Evolutionary conservation across 1,140 invertebrate species (phyloP), one percentile per base, ranked within the genome.

Genomic region (Lamellibrachia luymesi): DNA sequence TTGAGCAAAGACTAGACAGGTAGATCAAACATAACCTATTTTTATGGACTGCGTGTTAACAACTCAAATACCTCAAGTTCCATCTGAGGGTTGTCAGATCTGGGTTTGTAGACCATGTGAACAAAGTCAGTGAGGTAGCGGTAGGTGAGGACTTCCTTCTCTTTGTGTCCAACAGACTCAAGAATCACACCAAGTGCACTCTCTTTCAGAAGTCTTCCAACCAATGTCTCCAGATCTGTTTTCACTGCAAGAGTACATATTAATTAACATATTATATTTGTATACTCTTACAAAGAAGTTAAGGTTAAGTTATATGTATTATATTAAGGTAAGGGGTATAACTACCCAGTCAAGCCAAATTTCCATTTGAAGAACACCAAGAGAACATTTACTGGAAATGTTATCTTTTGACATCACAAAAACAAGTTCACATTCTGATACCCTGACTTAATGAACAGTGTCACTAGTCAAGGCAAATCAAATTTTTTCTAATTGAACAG

Each of bases 101-200:
- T 89, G 51, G 89, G 49, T 27, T 91, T 93, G 90, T 93, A 90
- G n/a, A 93, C 94, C 93, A 94, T 95, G 90, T 93, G 92, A 17
- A 95, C 93, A 93, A 94, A 95, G 92, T 95, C 94, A 49, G 38
- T 38, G 5, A 94, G 90, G 56, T 95, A 95, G 6, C 90, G 64
- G 51, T 93, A 91, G 0, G 94, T 17, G n/a, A 94, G 56, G 7
- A 93, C 93, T 50, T 89, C 52, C 38, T 64, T 92, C 6, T 89
- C 27, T 49, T 51, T 56, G 2, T 80, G 92, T 93, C 64, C 64
- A 50, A 91, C 91, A 27, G 91, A 25, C 91, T 80, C 64, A 80
- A 80, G 64, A 22, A 80, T 80, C 64, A 22, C 13, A 22, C 64
- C 64, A 80, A 80, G 64, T 80, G 64, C 13, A 80, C 64, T 80